Evolutionary conservation across 1,140 invertebrate genomes (phyloP).

Genomic region (Drosophila leontia): DNA sequence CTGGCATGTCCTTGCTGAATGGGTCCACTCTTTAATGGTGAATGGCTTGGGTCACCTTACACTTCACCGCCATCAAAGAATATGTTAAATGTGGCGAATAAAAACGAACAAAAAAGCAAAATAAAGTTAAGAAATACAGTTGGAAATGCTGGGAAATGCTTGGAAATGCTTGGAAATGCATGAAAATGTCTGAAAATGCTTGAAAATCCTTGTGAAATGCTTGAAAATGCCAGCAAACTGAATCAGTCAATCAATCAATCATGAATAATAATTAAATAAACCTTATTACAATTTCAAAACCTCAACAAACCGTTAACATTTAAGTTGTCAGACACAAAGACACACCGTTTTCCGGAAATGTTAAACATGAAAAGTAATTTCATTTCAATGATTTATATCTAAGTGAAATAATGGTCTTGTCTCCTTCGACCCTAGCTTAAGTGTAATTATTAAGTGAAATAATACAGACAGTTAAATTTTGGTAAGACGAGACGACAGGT

Average conservation of each 20-base stretch:
- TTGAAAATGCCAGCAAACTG: too few species aligned
- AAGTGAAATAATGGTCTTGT: neutral
- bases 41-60: constrained; percentile 8
- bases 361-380: neutral
- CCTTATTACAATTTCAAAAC: neutral
- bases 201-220: too few species aligned
- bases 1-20: neutral
- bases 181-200: too few species aligned
- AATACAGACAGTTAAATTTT: neutral
- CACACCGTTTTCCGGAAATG: neutral
- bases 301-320: neutral
- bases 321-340: neutral
- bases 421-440: neutral
- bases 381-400: constrained; percentile 7
- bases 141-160: too few species aligned
- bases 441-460: constrained; percentile 6
- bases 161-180: too few species aligned
- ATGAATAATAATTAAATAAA: neutral
- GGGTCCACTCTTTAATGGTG: constrained; percentile 8
- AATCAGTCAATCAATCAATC: neutral
- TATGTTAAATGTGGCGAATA: constrained; percentile 16
- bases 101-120: too few species aligned
- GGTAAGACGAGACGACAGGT: neutral
- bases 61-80: constrained; percentile 12
- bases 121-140: neutral